Conservation (phyloP, 2,113 vertebrate species). For the Eublepharis macularius region DNA sequence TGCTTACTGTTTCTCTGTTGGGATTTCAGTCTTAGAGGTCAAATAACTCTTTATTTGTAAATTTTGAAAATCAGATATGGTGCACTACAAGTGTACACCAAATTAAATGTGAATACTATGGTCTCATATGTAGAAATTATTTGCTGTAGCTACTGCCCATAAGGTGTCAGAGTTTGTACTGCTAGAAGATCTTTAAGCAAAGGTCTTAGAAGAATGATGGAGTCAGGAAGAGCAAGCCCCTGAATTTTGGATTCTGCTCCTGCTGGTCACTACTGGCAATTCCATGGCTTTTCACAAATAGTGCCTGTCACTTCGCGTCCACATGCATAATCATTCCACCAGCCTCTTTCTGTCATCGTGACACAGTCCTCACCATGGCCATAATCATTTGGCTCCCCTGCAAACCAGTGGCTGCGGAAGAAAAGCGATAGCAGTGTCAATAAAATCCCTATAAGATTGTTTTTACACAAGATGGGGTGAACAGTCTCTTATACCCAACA, state of each 20-base stretch:
- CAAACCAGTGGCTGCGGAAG: not conserved
- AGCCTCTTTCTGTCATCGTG: not conserved
- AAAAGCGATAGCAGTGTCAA: not conserved
- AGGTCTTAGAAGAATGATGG: not conserved
- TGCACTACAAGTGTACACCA: too few species aligned
- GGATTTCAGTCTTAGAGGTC: too few species aligned
- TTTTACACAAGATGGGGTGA: not conserved
- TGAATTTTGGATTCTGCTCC: not conserved
- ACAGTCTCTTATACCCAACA: not conserved
- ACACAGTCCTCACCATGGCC: not conserved
- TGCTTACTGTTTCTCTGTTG: too few species aligned
- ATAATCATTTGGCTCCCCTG: not conserved
- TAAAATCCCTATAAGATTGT: too few species aligned
- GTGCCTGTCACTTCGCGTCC: not conserved
- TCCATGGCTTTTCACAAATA: conserved; percentile 27
- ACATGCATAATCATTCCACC: conserved; percentile 1
- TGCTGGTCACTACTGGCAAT: not conserved
- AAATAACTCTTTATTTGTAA: too few species aligned
- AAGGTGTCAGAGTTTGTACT: not conserved
- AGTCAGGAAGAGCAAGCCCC: not conserved
- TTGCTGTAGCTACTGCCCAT: not conserved
- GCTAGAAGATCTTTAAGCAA: not conserved
- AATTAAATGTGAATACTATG: too few species aligned
- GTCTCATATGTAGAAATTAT: not conserved
- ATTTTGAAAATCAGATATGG: too few species aligned